Percentiles rank a stretch among this genome's conserved stretches.
These are phyloP conservation scores for Petrolisthes cinctipes DNA, from an alignment of 2,888 invertebrate genomes.

Conservation along the genomic window DNA sequence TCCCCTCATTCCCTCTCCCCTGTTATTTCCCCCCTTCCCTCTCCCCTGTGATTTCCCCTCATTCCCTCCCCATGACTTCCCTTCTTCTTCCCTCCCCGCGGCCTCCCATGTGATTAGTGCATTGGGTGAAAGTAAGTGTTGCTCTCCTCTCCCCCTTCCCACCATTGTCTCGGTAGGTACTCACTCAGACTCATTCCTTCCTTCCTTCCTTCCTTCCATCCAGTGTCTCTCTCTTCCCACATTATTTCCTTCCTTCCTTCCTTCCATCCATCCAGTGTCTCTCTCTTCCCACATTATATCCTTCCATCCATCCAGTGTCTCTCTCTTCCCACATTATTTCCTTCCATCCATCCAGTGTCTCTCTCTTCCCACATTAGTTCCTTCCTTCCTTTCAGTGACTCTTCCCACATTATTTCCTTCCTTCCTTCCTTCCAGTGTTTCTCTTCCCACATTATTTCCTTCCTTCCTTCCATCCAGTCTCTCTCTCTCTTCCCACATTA, in stretches of 20 bases:
- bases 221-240: neutral
- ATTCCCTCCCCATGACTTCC: neutral
- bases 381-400: neutral
- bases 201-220: neutral
- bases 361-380: too few species aligned
- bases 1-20: neutral
- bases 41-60: neutral
- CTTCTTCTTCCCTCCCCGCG: neutral
- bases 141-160: neutral
- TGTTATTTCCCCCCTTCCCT: neutral
- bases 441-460: too few species aligned
- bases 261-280: neutral
- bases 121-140: too few species aligned
- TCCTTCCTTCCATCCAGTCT: neutral
- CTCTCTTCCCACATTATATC: neutral
- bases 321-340: too few species aligned
- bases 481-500: too few species aligned
- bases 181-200: neutral
- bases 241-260: neutral
- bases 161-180: neutral
- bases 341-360: too few species aligned
- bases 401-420: neutral
- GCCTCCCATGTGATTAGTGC: too few species aligned
- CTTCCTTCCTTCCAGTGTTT: neutral
- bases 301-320: neutral